Evolutionary conservation across 2,113 vertebrate species (phyloP).

Genomic region (Poeciliopsis prolifica): DNA sequence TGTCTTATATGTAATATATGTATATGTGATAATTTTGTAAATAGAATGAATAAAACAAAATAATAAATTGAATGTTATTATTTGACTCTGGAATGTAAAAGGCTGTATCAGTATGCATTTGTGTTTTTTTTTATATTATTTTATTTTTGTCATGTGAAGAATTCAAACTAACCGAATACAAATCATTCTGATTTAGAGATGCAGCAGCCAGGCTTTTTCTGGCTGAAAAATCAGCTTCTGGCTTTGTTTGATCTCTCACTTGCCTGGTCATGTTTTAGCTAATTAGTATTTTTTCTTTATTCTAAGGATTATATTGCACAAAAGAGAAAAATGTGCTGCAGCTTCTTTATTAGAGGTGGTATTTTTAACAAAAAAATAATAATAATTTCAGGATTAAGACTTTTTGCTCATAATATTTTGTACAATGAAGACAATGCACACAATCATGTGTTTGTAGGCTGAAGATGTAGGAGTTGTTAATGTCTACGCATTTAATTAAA

Average conservation of each 20-base stretch:
- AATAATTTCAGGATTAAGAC: background rate
- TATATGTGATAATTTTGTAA: constrained; percentile 74
- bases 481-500: background rate
- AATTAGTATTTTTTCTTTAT: background rate
- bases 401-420: background rate
- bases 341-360: background rate
- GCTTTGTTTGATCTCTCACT: background rate
- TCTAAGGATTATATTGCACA: background rate
- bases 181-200: background rate
- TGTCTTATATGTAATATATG: constrained; percentile 84
- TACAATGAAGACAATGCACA: background rate
- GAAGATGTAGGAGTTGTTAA: background rate
- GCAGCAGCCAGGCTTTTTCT: background rate
- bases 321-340: background rate
- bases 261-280: background rate
- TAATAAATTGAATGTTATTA: background rate
- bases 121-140: background rate
- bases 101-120: background rate
- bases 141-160: background rate
- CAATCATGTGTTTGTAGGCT: background rate
- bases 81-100: background rate
- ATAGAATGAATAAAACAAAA: constrained; percentile 52
- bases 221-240: background rate
- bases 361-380: background rate
- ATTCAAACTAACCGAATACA: background rate